Evolutionary conservation across 2,797 vertebrate genomes (phyloP).

Genomic region (Phylloscopus collybita): DNA sequence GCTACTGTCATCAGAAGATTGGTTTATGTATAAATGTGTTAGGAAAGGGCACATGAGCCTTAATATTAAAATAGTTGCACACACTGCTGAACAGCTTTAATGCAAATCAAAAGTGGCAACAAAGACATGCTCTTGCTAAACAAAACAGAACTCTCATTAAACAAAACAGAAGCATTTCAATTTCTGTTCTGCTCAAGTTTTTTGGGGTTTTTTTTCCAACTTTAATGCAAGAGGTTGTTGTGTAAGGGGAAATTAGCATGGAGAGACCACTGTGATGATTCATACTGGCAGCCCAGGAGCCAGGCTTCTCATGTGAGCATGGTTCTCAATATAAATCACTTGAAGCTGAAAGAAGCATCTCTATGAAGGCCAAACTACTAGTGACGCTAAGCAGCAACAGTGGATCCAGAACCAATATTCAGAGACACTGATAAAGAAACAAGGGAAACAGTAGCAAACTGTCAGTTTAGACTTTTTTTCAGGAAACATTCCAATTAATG

Average conservation of each 20-base stretch:
- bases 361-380: not conserved
- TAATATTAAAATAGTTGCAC: not conserved
- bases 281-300: not conserved
- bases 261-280: not conserved
- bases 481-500: not conserved
- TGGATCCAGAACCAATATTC: not conserved
- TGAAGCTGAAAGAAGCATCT: not conserved
- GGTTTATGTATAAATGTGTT: not conserved
- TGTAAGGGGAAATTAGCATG: not conserved
- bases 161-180: not conserved
- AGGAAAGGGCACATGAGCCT: not conserved
- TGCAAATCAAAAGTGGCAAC: not conserved
- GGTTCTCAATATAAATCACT: not conserved
- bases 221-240: not conserved
- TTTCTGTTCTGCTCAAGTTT: not conserved
- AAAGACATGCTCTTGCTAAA: not conserved
- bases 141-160: not conserved
- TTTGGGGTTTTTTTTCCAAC: not conserved
- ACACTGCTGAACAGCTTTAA: not conserved
- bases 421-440: not conserved
- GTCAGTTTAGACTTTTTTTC: not conserved
- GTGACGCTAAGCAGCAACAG: not conserved
- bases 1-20: not conserved
- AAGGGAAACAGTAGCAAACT: not conserved
- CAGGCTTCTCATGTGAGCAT: not conserved